Percentiles rank a stretch among this genome's conserved stretches.
phyloP scores from a whole-genome alignment of 2,888 invertebrate genomes.

The Isotomurus palustris region DNA sequence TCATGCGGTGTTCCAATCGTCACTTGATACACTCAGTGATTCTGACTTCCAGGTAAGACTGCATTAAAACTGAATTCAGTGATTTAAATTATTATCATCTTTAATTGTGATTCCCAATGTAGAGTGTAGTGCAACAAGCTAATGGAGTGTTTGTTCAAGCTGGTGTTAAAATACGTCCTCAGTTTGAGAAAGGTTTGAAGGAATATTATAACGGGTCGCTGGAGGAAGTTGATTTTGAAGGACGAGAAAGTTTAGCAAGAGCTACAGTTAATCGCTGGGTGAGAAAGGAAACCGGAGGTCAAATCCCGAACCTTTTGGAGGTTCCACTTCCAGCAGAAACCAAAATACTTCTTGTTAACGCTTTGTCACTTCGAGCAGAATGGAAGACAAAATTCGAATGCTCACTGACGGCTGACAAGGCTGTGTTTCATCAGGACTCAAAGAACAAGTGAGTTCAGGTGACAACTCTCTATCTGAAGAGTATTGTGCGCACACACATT shows the following conservation, averaged over 20 bases:
- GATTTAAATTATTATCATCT: neutral
- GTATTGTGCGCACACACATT: neutral
- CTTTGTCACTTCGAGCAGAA: slow-evolving; percentile 44
- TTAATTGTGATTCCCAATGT: slow-evolving; percentile 4
- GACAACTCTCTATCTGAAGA: too few species aligned
- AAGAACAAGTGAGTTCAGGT: slow-evolving; percentile 35
- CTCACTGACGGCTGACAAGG: slow-evolving; percentile 46
- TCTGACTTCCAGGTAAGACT: slow-evolving; percentile 28
- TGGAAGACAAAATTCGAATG: slow-evolving; percentile 48
- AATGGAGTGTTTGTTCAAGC: slow-evolving; percentile 43
- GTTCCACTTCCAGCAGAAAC: slow-evolving; percentile 43
- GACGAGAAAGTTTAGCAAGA: slow-evolving; percentile 38
- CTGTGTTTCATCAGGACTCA: slow-evolving; percentile 46
- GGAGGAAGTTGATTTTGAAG: slow-evolving; percentile 46
- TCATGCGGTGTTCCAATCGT: slow-evolving; percentile 41
- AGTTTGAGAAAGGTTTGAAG: slow-evolving; percentile 45
- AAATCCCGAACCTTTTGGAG: slow-evolving; percentile 42
- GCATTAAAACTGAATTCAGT: slow-evolving; percentile 17
- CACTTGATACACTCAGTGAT: slow-evolving; percentile 33
- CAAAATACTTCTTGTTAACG: slow-evolving; percentile 46
- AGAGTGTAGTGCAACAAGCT: slow-evolving; percentile 43
- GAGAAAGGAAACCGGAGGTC: slow-evolving; percentile 42
- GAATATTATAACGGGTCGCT: slow-evolving; percentile 47
- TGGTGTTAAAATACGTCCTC: slow-evolving; percentile 39
- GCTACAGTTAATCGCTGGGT: slow-evolving; percentile 47